Base-by-base conservation (phyloP, 1,140 invertebrate species). In the Glomeris maerens region DNA sequence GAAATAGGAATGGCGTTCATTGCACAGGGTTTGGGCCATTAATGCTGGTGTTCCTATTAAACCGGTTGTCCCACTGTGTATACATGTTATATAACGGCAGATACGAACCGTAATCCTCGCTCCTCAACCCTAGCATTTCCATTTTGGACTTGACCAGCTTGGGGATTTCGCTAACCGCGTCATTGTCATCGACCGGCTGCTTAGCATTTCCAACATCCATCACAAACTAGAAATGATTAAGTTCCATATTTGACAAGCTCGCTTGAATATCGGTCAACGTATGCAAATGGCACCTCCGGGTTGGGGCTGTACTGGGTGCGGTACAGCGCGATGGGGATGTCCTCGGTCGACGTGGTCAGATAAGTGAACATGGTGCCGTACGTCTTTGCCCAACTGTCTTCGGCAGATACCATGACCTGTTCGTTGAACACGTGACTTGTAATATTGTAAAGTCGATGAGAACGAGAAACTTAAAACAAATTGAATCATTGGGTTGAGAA, bases 341-440 rank as follows among this genome's bases (percentile, higher is more conserved):
- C 13, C 10, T 97, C 93, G 70, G 89, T 92, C 1, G 90, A 95
- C 17, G 92, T 94, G 69, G 91, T 96, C 29, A 98, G 74, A 69
- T 96, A 96, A 70, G 97, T 92, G 67, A 97, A 98, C 26, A 98
- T 71, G 36, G 92, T 78, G 21, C 93, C 93, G 63, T 97, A 98
- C 0, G 93, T 97, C 60, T 90, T 74, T 59, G 31, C 31, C 31
- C 31, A 36, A 13, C 10, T 10, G 10, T 36, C 31, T 13, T 17
- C 10, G 10, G 10, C 17, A 13, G 31, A 36, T 36, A 36, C 31
- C 31, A 36, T 17, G 10, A 36, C 17, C 31, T 36, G 31, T 13
- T n/a, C n/a, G n/a, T n/a, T n/a, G n/a, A n/a, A n/a, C n/a, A n/a
- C n/a, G n/a, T n/a, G n/a, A n/a, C n/a, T n/a, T n/a, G n/a, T n/a